Conservation (phyloP, 2,113 vertebrate genomes). For the Brachirus orientalis region DNA sequence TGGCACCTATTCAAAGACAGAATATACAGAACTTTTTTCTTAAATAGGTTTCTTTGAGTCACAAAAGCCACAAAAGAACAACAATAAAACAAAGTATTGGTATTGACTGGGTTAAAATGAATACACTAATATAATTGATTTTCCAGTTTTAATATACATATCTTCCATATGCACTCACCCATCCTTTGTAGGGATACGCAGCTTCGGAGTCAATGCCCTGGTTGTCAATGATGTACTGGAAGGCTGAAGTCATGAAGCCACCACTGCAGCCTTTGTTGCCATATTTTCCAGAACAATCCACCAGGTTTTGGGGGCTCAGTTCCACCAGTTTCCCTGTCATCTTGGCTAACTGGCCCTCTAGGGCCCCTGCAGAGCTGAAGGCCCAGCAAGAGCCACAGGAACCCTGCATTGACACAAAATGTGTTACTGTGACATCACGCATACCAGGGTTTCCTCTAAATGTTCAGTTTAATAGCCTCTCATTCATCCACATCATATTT, state of each 20-base stretch:
- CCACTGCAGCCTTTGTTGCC: constrained; percentile 82
- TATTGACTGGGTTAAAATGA: too few relatives aligned
- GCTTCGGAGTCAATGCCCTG: constrained; percentile 81
- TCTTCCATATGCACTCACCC: constrained; percentile 20
- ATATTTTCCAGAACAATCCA: constrained; percentile 81
- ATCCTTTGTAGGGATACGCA: constrained; percentile 77
- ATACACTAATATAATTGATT: too few relatives aligned
- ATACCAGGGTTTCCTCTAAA: neutral
- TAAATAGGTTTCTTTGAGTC: too few relatives aligned
- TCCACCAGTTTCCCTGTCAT: constrained; percentile 76
- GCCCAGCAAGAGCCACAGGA: constrained; percentile 85
- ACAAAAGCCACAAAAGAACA: too few relatives aligned
- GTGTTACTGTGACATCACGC: neutral
- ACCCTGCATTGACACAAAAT: constrained; percentile 57
- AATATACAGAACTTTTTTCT: too few relatives aligned
- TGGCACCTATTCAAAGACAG: too few relatives aligned
- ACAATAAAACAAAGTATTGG: too few relatives aligned
- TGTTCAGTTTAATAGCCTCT: too few relatives aligned
- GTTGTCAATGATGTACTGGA: constrained; percentile 82
- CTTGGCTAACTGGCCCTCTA: constrained; percentile 83
- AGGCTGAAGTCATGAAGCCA: constrained; percentile 73
- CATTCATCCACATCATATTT: too few relatives aligned
- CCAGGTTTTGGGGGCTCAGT: constrained; percentile 85
- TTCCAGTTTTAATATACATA: too few relatives aligned
- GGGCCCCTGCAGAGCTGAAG: constrained; percentile 82